Evolutionary conservation across 2,113 vertebrate species (phyloP).

Genomic region (Oncorhynchus mykiss): DNA sequence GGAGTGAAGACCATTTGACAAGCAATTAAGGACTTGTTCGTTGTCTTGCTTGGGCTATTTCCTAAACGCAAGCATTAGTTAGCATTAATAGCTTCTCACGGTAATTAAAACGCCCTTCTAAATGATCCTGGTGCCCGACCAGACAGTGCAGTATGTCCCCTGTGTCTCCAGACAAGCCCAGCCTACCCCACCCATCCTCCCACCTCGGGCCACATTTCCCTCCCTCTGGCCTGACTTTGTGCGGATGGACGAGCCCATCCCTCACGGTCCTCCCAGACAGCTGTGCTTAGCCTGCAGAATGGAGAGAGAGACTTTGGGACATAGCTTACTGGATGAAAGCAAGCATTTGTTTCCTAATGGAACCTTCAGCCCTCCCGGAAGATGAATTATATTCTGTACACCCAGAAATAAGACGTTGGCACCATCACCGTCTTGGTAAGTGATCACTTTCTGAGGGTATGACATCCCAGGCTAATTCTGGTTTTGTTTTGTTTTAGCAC

Average conservation of each 20-base stretch:
- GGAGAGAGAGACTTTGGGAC: slow-evolving; percentile 21
- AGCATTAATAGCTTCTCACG: slow-evolving; percentile 3
- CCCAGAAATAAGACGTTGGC: slow-evolving; percentile 39
- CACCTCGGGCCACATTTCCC: neutral
- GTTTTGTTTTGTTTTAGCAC: slow-evolving; percentile 7
- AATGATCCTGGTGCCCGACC: neutral
- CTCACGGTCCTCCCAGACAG: slow-evolving; percentile 66
- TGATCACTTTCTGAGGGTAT: slow-evolving; percentile 53
- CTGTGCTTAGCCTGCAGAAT: slow-evolving; percentile 74
- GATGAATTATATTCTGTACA: slow-evolving; percentile 64
- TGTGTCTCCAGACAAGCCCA: neutral
- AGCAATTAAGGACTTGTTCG: neutral
- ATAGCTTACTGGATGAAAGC: slow-evolving; percentile 62
- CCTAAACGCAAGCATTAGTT: slow-evolving; percentile 14
- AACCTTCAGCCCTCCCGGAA: slow-evolving; percentile 60
- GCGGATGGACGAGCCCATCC: slow-evolving; percentile 65
- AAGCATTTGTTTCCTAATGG: slow-evolving; percentile 71
- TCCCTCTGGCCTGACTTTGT: slow-evolving; percentile 45
- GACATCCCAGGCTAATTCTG: slow-evolving; percentile 34
- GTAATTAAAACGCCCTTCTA: slow-evolving; percentile 22
- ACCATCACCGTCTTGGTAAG: slow-evolving; percentile 57
- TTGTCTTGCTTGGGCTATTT: slow-evolving; percentile 8
- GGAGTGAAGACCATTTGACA: slow-evolving; percentile 10
- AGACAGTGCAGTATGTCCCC: neutral
- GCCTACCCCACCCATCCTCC: neutral